Percentiles rank a stretch among this genome's conserved stretches.
phyloP scores from a whole-genome alignment of 2,888 invertebrate genomes.

The Ophioninae sp. region DNA sequence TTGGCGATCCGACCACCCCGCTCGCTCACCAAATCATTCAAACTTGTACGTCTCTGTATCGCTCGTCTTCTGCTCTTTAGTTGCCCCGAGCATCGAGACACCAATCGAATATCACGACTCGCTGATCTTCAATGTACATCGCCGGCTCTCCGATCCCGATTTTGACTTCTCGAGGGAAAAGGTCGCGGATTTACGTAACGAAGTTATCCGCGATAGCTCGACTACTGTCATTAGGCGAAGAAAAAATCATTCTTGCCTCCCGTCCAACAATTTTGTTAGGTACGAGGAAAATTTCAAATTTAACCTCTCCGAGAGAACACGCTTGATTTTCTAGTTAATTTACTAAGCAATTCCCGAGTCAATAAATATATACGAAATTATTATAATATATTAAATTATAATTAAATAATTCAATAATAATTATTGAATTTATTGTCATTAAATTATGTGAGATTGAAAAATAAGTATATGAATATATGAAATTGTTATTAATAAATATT shows the following conservation, averaged over 20 bases:
- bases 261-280: background rate
- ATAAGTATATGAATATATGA: background rate
- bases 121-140: background rate
- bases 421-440: background rate
- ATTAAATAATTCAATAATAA: too few relatives aligned
- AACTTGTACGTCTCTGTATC: background rate
- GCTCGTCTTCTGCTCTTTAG: background rate
- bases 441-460: background rate
- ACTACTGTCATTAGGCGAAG: background rate
- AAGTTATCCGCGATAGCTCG: constrained; percentile 30
- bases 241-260: background rate
- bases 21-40: background rate
- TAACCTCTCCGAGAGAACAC: background rate
- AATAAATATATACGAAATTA: too few relatives aligned
- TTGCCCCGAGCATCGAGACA: background rate
- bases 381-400: too few relatives aligned
- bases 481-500: background rate
- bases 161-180: constrained; percentile 42
- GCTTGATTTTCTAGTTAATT: too few relatives aligned
- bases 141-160: constrained; percentile 6
- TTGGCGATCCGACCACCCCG: constrained; percentile 1
- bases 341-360: too few relatives aligned
- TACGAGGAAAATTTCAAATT: background rate
- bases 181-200: constrained; percentile 54
- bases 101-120: constrained; percentile 15